Evolutionary conservation across 1,140 invertebrate genomes (phyloP).

Genomic region (Physella acuta): DNA sequence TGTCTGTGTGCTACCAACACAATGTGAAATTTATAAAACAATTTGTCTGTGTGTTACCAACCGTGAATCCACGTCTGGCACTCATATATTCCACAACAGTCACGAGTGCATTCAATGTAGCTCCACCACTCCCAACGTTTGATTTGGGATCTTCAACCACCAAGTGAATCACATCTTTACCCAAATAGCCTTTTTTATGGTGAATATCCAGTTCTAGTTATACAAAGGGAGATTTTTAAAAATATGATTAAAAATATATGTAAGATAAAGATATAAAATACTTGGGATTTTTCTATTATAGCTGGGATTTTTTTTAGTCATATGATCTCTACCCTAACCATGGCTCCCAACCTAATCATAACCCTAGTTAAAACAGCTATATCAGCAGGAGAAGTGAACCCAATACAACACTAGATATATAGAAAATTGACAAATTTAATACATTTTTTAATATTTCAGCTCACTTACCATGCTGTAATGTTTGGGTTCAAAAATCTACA

Average conservation of each 20-base stretch:
- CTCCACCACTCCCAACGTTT: slow-evolving; percentile 63
- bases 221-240: background rate
- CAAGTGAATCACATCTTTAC: slow-evolving; percentile 51
- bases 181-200: slow-evolving; percentile 55
- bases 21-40: no score
- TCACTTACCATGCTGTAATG: slow-evolving; percentile 54
- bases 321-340: background rate
- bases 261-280: background rate
- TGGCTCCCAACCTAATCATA: background rate
- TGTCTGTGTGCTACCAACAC: no score
- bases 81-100: slow-evolving; percentile 62
- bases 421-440: no score
- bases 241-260: background rate
- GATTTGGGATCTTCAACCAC: slow-evolving; percentile 60
- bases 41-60: no score
- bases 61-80: slow-evolving; percentile 57
- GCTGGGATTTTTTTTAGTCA: background rate
- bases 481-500: no score
- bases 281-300: background rate
- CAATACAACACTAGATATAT: no score
- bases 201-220: slow-evolving; percentile 56
- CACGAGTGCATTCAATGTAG: slow-evolving; percentile 64
- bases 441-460: no score
- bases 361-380: no score
- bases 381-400: no score